Percentiles rank a stretch among this genome's conserved stretches.
These are phyloP conservation scores for Vipera latastei DNA, from an alignment of 2,797 vertebrate genomes.

Conservation along the genomic window DNA sequence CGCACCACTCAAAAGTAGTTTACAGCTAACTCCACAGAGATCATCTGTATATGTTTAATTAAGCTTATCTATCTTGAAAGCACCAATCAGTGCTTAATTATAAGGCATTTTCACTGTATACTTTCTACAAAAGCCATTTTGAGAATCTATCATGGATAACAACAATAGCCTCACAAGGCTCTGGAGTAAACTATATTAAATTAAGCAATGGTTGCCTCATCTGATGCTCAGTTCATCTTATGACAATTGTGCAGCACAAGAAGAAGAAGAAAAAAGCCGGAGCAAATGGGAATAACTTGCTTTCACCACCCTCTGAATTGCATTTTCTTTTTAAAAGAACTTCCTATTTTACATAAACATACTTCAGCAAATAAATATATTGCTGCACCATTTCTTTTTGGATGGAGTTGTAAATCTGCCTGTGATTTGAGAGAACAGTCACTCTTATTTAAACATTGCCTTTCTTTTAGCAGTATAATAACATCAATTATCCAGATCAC, in stretches of 20 bases:
- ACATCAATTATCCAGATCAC: slow-evolving; percentile 16
- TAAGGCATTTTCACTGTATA: background rate
- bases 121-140: background rate
- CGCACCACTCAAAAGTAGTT: background rate
- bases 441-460: slow-evolving; percentile 10
- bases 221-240: background rate
- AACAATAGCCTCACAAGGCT: background rate
- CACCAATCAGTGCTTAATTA: background rate
- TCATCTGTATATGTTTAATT: background rate
- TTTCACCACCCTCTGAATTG: background rate
- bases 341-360: background rate
- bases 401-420: background rate
- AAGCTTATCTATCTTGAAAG: background rate
- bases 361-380: background rate
- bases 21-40: background rate
- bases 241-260: background rate
- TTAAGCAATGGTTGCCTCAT: background rate
- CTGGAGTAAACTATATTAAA: background rate
- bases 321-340: background rate
- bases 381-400: background rate
- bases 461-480: background rate
- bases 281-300: background rate
- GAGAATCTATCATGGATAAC: background rate
- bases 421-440: background rate
- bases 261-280: background rate